A percentile compares a stretch with the other conserved stretches of the same genome.
Conservation (phyloP, 2,888 invertebrate genomes). For the Nymphalis polychloros region DNA sequence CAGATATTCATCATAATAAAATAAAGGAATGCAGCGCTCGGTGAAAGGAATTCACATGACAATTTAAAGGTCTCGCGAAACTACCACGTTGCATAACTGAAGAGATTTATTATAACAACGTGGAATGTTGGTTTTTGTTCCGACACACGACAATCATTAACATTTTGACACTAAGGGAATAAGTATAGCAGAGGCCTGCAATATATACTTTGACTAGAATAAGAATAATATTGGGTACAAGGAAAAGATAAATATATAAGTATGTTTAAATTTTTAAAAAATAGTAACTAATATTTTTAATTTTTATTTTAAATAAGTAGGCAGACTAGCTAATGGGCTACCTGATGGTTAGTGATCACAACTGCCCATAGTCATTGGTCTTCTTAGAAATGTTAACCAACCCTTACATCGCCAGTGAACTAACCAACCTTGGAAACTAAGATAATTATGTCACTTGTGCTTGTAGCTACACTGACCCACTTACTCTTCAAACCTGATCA, state of each 20-base stretch:
- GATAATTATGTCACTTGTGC: too few species aligned
- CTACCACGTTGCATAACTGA: slow-evolving; percentile 52
- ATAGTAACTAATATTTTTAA: too few species aligned
- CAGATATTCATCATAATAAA: slow-evolving; percentile 27
- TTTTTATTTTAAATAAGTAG: too few species aligned
- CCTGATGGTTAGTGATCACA: too few species aligned
- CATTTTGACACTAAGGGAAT: slow-evolving; percentile 33
- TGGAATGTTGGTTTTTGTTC: slow-evolving; percentile 66
- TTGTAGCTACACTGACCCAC: too few species aligned
- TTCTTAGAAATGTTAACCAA: too few species aligned
- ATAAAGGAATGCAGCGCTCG: slow-evolving; percentile 49
- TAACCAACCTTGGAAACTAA: too few species aligned
- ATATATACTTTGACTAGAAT: too few species aligned
- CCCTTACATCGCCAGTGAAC: too few species aligned
- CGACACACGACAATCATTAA: slow-evolving; percentile 73
- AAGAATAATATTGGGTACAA: slow-evolving; percentile 1
- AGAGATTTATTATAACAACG: slow-evolving; percentile 64
- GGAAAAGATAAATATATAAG: neutral
- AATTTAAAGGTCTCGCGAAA: slow-evolving; percentile 67
- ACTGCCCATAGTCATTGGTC: too few species aligned
- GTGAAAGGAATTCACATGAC: slow-evolving; percentile 66
- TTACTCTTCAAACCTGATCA: too few species aligned
- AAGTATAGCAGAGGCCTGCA: neutral
- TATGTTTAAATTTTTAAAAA: neutral
- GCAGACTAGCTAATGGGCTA: too few species aligned